These are phyloP conservation scores for Acronicta aceris DNA, from an alignment of 2,888 invertebrate genomes.

Conservation along the genomic window DNA sequence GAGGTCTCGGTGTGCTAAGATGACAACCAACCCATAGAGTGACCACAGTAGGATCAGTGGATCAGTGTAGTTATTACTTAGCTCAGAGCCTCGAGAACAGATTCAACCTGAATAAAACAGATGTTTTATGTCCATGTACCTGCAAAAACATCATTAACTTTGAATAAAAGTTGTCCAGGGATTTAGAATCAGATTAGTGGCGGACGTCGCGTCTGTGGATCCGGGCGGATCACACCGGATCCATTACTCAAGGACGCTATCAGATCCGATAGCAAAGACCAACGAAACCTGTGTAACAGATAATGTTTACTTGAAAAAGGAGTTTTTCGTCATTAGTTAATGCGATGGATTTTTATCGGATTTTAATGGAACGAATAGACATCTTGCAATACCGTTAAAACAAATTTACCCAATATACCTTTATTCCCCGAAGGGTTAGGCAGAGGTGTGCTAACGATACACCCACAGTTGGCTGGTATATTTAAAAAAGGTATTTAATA, in stretches of 20 bases:
- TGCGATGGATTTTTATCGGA: constrained; percentile 24
- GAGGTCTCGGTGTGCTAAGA: no score
- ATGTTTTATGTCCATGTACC: constrained; percentile 18
- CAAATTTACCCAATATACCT: no score
- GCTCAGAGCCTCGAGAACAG: no score
- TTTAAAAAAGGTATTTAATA: no score
- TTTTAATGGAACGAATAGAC: constrained; percentile 31
- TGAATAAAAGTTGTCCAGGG: constrained; percentile 44
- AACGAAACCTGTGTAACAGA: constrained; percentile 31
- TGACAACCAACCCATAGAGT: no score
- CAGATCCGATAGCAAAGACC: constrained; percentile 43
- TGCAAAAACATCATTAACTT: constrained; percentile 41
- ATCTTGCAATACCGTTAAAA: no score
- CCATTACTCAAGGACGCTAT: constrained; percentile 44
- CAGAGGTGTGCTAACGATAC: no score
- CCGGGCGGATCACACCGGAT: constrained; percentile 20
- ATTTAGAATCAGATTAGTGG: constrained; percentile 41
- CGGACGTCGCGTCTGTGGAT: constrained; percentile 2
- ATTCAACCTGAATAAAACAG: no score
- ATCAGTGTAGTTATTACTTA: no score
- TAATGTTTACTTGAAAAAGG: constrained; percentile 33
- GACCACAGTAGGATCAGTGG: no score
- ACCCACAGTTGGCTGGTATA: no score
- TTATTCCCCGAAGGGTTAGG: no score
- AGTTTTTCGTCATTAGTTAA: constrained; percentile 34